Evolutionary conservation across 92 coral and sea anemone genomes (phyloP).

Genomic region (Montipora capitata): DNA sequence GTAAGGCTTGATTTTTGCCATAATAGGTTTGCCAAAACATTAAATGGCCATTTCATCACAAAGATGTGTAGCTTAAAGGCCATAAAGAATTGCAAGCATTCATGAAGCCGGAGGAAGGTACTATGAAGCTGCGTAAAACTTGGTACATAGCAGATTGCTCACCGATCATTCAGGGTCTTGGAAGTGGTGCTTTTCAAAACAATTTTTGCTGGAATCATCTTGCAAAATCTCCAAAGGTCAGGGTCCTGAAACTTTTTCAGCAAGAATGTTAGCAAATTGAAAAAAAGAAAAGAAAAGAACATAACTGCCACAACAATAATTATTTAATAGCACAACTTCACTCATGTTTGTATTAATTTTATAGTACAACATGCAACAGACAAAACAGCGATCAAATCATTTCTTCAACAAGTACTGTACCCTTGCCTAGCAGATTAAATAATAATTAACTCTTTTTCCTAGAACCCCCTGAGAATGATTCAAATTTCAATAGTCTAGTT

Average conservation of each 20-base stretch:
- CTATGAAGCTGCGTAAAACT: constrained; percentile 56
- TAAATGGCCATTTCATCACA: constrained; percentile 5
- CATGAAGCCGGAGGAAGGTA: constrained; percentile 65
- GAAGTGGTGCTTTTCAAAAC: constrained; percentile 95
- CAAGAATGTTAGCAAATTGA: constrained; percentile 13
- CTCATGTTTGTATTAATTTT: too few relatives aligned
- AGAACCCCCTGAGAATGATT: too few relatives aligned
- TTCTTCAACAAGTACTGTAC: too few relatives aligned
- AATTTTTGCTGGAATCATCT: constrained; percentile 90
- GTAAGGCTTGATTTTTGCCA: not conserved
- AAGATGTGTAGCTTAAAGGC: constrained; percentile 2
- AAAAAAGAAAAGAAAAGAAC: too few relatives aligned
- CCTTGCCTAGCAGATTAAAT: too few relatives aligned
- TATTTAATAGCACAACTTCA: too few relatives aligned
- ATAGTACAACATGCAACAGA: too few relatives aligned
- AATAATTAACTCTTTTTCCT: too few relatives aligned
- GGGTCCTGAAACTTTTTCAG: constrained; percentile 41
- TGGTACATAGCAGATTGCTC: constrained; percentile 73
- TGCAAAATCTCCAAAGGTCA: constrained; percentile 4
- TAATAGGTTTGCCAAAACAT: not conserved
- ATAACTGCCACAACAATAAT: too few relatives aligned
- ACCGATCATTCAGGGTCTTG: constrained; percentile 99
- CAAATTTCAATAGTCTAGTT: too few relatives aligned
- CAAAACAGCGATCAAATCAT: too few relatives aligned
- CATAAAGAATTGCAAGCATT: constrained; percentile 62